Evolutionary conservation across 1,140 invertebrate genomes (phyloP), one percentile per base, ranked within the genome.

Genomic region (Bombus terrestris): DNA sequence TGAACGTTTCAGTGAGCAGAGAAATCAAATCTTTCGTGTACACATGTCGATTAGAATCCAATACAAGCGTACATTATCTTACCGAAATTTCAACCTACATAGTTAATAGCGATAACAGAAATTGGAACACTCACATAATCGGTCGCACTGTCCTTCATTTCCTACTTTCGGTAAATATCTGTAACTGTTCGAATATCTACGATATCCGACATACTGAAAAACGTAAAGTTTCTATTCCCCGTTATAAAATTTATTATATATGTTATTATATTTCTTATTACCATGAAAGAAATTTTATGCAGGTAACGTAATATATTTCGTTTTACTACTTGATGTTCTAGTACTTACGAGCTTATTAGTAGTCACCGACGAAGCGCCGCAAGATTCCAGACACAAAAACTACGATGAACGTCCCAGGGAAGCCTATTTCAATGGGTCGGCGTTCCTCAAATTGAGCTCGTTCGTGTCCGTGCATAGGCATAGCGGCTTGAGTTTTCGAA

Each of bases 341-440:
- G 93, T 92, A 86, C 81, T 94, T 64, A 86, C 89, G 69, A 90
- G 85, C 66, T 88, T 94, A 47, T 85, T 90, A 84, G 91, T 89
- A 72, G 71, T 90, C 47, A 92, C 81, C 53, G 85, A 91, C 35
- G 89, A 90, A 35, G 87, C 89, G n/a, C 86, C 92, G 12, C 88
- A 92, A 62, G 92, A 93, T 57, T 53, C 71, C 66, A 76, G 78
- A 39, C 85, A 87, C 75, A 79, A 87, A 73, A 91, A 86, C 64
- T 72, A 84, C 35, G 91, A 91, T 62, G 92, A 92, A 28, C 95
- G 96, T 81, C 95, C 96, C 59, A 96, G 97, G 41, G 97, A 98
- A 94, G 97, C 97, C 35, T 98, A 97, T 91, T 97, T 98, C 94
- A 98, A 98, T 95, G 97, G 97, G 82, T 97, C 97, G 88, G 96